Evolutionary conservation across 1,140 invertebrate species (phyloP), one percentile per base, ranked within the genome.

Genomic region (Papilio helenus): DNA sequence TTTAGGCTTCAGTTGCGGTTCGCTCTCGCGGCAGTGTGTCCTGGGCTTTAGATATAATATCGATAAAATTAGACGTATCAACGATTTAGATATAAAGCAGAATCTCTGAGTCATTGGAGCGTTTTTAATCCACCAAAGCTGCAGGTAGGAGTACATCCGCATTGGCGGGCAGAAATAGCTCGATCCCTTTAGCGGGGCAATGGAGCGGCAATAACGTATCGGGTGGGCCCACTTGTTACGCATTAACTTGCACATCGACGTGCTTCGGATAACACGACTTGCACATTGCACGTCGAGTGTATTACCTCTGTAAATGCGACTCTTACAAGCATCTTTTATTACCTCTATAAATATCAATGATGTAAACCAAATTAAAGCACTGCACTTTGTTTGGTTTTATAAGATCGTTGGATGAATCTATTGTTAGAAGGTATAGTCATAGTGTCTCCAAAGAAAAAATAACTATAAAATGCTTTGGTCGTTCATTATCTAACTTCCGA

Each of bases 81-180:
- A 20, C 18, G 7, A 55, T 55, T 8, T 55, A 55, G 51, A 55
- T 68, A 68, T 68, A 68, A 68, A 68, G 16, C 61, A 61, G 61
- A 68, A 4, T 29, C 12, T 65, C 26, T 68, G 61, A 68, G 61
- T 68, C 61, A 68, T 29, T 68, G 26, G 14, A 68, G 23, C 58
- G 23, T 68, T 68, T 68, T 68, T 68, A 68, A 68, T 29, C 61
- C 61, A 68, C 23, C 23, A 29, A 68, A 68, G 23, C 23, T 14
- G 23, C 61, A 29, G 61, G 61, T 65, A 65, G 23, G 16, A 42
- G 39, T 72, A 72, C 71, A 72, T 74, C 72, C 72, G 72, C 72
- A 74, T 74, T 74, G 72, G 42, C 44, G n/a, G 16, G 34, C 42
- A 72, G 42, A 72, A 72, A 72, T 72, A 72, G 71, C 71, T 8